Evolutionary conservation across 2,888 invertebrate genomes (phyloP).

Genomic region (Leptopilina syphax): DNA sequence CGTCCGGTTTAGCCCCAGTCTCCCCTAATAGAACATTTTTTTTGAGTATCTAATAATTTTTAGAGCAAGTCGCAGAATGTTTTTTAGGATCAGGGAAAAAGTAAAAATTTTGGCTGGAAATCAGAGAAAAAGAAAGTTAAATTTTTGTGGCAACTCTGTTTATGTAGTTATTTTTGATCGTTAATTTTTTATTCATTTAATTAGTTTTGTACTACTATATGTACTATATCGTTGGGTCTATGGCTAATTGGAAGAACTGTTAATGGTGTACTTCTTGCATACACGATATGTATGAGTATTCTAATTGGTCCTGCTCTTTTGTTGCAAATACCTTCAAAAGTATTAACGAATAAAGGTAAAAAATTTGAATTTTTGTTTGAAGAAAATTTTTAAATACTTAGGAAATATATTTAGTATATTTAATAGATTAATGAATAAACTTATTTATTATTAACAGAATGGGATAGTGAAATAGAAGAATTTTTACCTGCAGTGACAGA

Average conservation of each 20-base stretch:
- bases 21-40: too few species aligned
- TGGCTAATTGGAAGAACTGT: conserved; percentile 70
- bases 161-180: too few species aligned
- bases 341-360: conserved; percentile 68
- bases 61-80: too few species aligned
- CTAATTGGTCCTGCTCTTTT: conserved; percentile 68
- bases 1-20: too few species aligned
- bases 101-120: too few species aligned
- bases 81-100: too few species aligned
- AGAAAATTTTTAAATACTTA: neutral
- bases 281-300: conserved; percentile 69
- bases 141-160: too few species aligned
- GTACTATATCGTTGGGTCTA: conserved; percentile 65
- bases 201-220: conserved; percentile 71
- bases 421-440: neutral
- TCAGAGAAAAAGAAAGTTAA: too few species aligned
- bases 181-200: conserved; percentile 45
- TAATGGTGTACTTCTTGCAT: conserved; percentile 68
- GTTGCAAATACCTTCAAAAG: conserved; percentile 63
- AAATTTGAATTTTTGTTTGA: neutral
- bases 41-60: too few species aligned
- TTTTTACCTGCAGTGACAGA: conserved; percentile 74
- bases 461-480: conserved; percentile 75
- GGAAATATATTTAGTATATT: too few species aligned
- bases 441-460: conserved; percentile 62